Conservation (phyloP, 2,113 vertebrate species). For the Amblyornis subalaris region DNA sequence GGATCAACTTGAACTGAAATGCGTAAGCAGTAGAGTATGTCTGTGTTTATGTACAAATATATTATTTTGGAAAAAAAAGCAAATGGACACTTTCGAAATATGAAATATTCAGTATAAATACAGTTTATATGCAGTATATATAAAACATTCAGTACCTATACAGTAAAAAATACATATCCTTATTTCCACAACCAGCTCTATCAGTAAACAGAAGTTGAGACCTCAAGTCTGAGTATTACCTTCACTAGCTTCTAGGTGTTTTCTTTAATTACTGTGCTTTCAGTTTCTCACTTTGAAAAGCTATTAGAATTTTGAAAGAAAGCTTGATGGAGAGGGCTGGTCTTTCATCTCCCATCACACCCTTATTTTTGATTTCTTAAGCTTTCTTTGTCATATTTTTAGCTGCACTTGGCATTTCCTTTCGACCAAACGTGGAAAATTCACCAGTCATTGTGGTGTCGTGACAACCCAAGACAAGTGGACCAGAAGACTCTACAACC, state of each 20-base stretch:
- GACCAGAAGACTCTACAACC: not conserved
- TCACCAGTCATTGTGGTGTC: not conserved
- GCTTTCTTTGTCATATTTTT: not conserved
- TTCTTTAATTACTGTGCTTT: not conserved
- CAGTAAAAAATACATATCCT: not conserved
- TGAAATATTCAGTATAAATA: not conserved
- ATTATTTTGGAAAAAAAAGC: not conserved
- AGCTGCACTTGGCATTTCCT: not conserved
- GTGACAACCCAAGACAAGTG: not conserved
- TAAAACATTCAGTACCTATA: not conserved
- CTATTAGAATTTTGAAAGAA: not conserved
- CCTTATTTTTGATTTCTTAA: not conserved
- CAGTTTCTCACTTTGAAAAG: not conserved
- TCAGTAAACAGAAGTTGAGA: not conserved
- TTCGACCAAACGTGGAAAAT: not conserved
- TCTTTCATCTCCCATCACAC: not conserved
- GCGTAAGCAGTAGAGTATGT: not conserved
- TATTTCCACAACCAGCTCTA: not conserved
- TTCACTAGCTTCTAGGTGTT: not conserved
- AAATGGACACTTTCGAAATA: not conserved
- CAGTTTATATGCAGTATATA: not conserved
- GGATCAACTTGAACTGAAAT: not conserved
- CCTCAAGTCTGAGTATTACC: not conserved
- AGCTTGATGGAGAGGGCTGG: not conserved
- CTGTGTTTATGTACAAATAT: not conserved